A percentile compares a stretch with the other conserved stretches of the same genome.
Evolutionary conservation across 2,113 vertebrate species (phyloP).

Genomic region (Cynopterus brachyotis): DNA sequence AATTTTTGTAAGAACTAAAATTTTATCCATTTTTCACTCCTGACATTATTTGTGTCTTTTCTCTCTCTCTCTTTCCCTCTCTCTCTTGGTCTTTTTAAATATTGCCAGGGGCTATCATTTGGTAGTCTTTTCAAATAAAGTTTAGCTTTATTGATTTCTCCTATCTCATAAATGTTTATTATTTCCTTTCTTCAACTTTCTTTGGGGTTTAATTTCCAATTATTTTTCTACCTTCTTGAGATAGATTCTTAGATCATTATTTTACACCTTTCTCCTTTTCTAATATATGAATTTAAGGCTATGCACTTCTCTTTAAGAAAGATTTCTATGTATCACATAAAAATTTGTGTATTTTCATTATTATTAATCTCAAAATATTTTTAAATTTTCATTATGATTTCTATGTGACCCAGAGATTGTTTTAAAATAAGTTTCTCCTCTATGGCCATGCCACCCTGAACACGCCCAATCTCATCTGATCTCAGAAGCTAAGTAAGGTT

Average conservation of each 20-base stretch:
- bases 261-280: not conserved
- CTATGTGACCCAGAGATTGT: not conserved
- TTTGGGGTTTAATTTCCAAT: not conserved
- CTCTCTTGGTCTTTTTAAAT: not conserved
- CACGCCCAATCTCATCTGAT: too few species aligned
- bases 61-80: not conserved
- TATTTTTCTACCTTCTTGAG: not conserved
- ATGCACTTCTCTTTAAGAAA: not conserved
- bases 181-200: not conserved
- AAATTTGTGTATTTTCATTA: not conserved
- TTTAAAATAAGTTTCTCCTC: not conserved
- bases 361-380: not conserved
- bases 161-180: not conserved
- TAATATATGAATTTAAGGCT: not conserved
- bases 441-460: too few species aligned
- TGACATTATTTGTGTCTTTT: not conserved
- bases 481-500: too few species aligned
- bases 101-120: not conserved
- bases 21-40: not conserved
- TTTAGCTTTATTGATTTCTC: not conserved
- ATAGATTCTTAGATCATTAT: not conserved
- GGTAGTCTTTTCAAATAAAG: not conserved
- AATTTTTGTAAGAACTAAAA: not conserved
- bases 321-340: not conserved
- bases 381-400: not conserved